Evolutionary conservation across 2,113 vertebrate genomes (phyloP), one percentile per base, ranked within the genome.

Genomic region (Rhodinocichla rosea): DNA sequence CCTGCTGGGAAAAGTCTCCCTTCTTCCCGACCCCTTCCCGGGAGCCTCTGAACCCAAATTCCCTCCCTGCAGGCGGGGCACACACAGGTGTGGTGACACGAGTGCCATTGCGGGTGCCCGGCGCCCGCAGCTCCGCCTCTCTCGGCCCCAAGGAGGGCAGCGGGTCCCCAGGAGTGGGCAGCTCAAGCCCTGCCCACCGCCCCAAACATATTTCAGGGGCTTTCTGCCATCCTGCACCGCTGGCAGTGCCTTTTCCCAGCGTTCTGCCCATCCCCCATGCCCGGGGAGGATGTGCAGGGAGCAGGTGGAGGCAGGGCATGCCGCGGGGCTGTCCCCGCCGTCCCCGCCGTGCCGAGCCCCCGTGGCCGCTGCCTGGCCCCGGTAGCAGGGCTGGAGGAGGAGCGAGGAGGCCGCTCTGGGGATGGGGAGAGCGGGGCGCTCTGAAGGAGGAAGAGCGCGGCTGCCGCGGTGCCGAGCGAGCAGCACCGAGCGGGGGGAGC

Each of bases 381-480:
- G 6, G 7, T 4, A 2, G 76, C 69, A 7, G 83, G 59, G 82
- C 30, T 0, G 92, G 94, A 94, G 96, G 96, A 94, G 95, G 94
- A 92, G 94, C 88, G 55, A 93, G 88, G 88, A 83, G 83, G 86
- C 83, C 16, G 89, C 80, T 47, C 47, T 8, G 53, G 62, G 64
- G 9, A 44, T 5, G 50, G 18, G 30, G 80, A 23, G 89, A 70
- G 89, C 83, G 14, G 80, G 60, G 69, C 27, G 5, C 28, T 2
- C 63, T 56, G 83, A 16, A 92, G 90, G 92, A 96, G 95, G 94
- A 94, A 90, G 96, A 88, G 74, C 50, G 2, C 13, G 9, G 50
- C 24, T 6, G 39, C 71, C 4, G 28, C 13, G 8, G 89, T 23
- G 71, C 57, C 8, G 79, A 73, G 68, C 2, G 32, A 70, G 82